Evolutionary conservation across 2,888 invertebrate genomes (phyloP), one percentile per base, ranked within the genome.

Genomic region (Arge pagana): DNA sequence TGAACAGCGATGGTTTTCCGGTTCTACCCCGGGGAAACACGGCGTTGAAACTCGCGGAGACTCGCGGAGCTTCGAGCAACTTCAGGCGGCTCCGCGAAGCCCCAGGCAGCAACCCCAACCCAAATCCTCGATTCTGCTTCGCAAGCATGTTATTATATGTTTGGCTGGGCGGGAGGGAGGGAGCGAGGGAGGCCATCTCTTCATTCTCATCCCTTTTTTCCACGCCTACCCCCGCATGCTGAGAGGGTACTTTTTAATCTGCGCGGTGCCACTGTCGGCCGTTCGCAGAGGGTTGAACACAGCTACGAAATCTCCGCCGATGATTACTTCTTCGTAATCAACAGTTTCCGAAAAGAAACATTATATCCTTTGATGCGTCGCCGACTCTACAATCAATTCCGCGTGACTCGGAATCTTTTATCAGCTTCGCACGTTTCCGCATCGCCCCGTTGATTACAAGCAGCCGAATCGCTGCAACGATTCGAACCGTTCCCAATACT

Each of bases 81-180:
- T 35, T 35, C 35, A 19, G 45, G 15, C 15, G n/a, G 28, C 8
- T 3, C 28, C 10, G 28, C 8, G 33, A 33, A 24, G 24, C 33
- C 45, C 11, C 33, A 42, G 19, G 11, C n/a, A 40, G 15, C 40
- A 42, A 19, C 42, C 42, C 24, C 42, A 42, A 19, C 42, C 42
- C 42, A 30, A 42, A 28, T 30, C 42, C 45, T 33, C 23, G 45
- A 45, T 45, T 45, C 45, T 45, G 45, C 45, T 45, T 45, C 33
- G 45, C 45, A 45, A 45, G 45, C 45, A 45, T 45, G 45, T 45
- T 45, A 45, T 45, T 45, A 45, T 45, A 45, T 45, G 45, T 45
- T 45, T 45, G 33, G 45, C 35, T 23, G 45, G 45, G 33, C 31
- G 45, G 45, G n/a, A n/a, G n/a, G n/a, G n/a, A n/a, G n/a, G n/a